These are phyloP conservation scores for Leucophora obtusa DNA, from an alignment of 2,888 invertebrate species.

Conservation along the genomic window DNA sequence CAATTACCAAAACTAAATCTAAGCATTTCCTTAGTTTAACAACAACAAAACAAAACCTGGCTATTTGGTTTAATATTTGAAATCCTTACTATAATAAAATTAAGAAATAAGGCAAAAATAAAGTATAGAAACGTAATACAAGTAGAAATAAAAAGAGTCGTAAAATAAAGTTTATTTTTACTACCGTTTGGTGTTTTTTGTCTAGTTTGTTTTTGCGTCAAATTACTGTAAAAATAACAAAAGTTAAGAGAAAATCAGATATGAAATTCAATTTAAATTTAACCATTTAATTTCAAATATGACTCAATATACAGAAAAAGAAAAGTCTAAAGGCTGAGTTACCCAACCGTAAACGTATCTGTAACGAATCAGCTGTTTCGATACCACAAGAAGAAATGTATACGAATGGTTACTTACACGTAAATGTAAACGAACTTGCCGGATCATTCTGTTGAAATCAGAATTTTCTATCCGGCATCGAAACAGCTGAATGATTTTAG, in stretches of 20 bases:
- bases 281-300: too few species aligned
- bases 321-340: too few species aligned
- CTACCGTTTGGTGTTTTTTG: conserved; percentile 47
- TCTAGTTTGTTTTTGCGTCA: conserved; percentile 10
- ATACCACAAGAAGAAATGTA: too few species aligned
- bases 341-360: too few species aligned
- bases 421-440: too few species aligned
- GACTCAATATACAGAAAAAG: too few species aligned
- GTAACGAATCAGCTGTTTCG: too few species aligned
- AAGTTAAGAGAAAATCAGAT: not conserved
- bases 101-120: conserved; percentile 57
- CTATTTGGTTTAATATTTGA: conserved; percentile 50
- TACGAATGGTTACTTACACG: too few species aligned
- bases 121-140: conserved; percentile 31
- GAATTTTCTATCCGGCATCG: too few species aligned
- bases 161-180: conserved; percentile 59
- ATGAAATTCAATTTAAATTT: not conserved
- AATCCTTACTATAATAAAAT: conserved; percentile 58
- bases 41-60: not conserved
- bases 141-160: conserved; percentile 50
- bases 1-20: conserved; percentile 14
- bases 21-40: not conserved
- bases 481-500: too few species aligned
- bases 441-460: too few species aligned
- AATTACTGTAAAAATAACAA: not conserved